phyloP scores from a whole-genome alignment of 2,888 invertebrate genomes.

The Apotomis capreana region DNA sequence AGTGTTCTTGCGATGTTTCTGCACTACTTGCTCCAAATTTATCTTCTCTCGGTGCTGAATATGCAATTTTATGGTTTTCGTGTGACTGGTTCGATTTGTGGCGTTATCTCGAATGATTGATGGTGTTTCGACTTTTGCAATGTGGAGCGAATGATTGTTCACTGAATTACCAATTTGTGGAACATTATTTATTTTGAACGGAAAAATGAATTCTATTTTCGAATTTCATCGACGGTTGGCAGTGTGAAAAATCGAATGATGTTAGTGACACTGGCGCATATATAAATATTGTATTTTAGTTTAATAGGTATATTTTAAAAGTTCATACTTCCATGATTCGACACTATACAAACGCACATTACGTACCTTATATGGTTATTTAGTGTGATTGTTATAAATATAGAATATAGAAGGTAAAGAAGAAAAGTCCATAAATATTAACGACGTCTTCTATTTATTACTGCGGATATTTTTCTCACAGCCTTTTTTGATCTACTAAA shows the following conservation, averaged over 20 bases:
- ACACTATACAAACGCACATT: too few species aligned
- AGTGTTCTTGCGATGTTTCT: conserved; percentile 60
- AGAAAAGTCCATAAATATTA: conserved; percentile 1
- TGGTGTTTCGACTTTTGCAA: conserved; percentile 61
- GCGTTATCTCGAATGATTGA: conserved; percentile 71
- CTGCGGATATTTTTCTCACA: conserved; percentile 56
- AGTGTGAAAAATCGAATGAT: too few species aligned
- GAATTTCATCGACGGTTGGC: not conserved
- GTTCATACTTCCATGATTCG: too few species aligned
- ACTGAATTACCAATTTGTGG: conserved; percentile 59
- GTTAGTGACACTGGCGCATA: too few species aligned
- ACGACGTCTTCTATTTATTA: conserved; percentile 13
- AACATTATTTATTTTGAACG: conserved; percentile 28
- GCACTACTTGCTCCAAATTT: conserved; percentile 66
- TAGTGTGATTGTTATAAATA: too few species aligned
- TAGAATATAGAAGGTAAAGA: not conserved
- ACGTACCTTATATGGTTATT: too few species aligned
- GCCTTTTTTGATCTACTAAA: conserved; percentile 65
- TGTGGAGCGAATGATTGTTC: conserved; percentile 63
- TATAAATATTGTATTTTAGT: too few species aligned
- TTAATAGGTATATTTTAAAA: too few species aligned
- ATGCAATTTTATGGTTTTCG: conserved; percentile 70
- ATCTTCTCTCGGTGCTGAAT: conserved; percentile 65
- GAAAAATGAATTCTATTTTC: conserved; percentile 18
- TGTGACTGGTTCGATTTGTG: conserved; percentile 68